Evolutionary conservation across 92 coral and sea anemone genomes (phyloP).

Genomic region (Heliopora coerulea): DNA sequence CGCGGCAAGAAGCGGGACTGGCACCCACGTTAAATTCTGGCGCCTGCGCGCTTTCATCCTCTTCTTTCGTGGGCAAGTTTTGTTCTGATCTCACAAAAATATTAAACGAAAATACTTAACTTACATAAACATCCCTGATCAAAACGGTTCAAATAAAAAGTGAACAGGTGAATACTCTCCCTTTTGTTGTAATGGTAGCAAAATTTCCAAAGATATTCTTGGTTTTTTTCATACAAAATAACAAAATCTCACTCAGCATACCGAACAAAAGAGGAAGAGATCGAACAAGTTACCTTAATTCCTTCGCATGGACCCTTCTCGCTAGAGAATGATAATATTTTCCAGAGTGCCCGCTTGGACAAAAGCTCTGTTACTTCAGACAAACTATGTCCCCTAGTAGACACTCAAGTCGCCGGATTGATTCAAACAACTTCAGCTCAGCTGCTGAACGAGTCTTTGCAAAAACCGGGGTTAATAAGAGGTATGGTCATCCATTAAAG

Average conservation of each 20-base stretch:
- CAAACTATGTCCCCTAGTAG: constrained; percentile 1
- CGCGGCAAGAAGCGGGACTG: too few species aligned
- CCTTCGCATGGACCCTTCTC: constrained; percentile 4
- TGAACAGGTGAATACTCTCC: background rate
- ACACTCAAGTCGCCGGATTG: background rate
- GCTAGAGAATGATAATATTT: background rate
- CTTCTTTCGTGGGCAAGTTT: background rate
- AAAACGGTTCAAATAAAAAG: background rate
- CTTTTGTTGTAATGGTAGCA: background rate
- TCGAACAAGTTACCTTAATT: background rate
- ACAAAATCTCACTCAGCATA: background rate
- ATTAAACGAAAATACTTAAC: background rate
- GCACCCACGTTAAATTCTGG: too few species aligned
- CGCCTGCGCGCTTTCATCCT: too few species aligned
- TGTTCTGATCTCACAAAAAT: background rate
- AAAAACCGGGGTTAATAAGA: background rate
- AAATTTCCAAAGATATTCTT: background rate
- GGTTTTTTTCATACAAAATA: background rate
- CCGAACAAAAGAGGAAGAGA: background rate
- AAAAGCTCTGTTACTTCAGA: background rate
- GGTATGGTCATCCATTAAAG: background rate
- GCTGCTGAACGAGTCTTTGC: background rate
- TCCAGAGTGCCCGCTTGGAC: constrained; percentile 21
- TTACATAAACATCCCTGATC: constrained; percentile 3
- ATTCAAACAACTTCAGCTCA: background rate